Base-by-base conservation (phyloP, 2,113 vertebrate species). In the Salvelinus fontinalis region DNA sequence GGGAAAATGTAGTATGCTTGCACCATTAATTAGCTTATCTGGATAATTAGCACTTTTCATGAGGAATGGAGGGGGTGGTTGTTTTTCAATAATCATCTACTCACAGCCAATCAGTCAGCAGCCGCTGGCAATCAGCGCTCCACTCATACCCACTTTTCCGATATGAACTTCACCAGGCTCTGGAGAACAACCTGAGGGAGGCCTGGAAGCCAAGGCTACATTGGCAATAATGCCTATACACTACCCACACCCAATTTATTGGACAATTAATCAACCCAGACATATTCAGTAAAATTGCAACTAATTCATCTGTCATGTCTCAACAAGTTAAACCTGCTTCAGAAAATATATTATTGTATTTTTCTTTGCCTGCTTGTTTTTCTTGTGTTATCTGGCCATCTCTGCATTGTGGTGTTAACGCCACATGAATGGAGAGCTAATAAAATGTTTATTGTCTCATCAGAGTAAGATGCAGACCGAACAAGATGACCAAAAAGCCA, bases 391-490 rank as follows among this genome's bases (percentile, higher is more conserved):
- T 22, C 59, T 22, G 6, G 3, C 59, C n/a, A 62, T 22, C 59
- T 22, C 0, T 62, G 59, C n/a, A 12, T 44, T 22, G 2, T 62
- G 59, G 13, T 65, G 51, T 12, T 69, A 60, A 60, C 44, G 20
- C 54, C 26, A 18, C 59, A 18, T 54, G 51, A 5, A 54, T 18
- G 39, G 39, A 44, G 39, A 18, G 51, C 16, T 54, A 18, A 34
- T 24, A 5, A 26, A 24, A 11, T 64, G 31, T 49, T 79, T 84
- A 4, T 87, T 84, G 75, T 75, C 82, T 29, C 74, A 82, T 84
- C 89, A 99, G 97, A 99, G 93, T 83, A 94, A 94, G 88, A 99
- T 99, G 97, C 97, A 98, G n/a, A 94, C 98, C 87, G 98, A 99
- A 66, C 96, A 95, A 77, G 97, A 99, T 22, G 96, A 97, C 34